phyloP scores from a whole-genome alignment of 1,140 invertebrate species.

The Atta cephalotes region DNA sequence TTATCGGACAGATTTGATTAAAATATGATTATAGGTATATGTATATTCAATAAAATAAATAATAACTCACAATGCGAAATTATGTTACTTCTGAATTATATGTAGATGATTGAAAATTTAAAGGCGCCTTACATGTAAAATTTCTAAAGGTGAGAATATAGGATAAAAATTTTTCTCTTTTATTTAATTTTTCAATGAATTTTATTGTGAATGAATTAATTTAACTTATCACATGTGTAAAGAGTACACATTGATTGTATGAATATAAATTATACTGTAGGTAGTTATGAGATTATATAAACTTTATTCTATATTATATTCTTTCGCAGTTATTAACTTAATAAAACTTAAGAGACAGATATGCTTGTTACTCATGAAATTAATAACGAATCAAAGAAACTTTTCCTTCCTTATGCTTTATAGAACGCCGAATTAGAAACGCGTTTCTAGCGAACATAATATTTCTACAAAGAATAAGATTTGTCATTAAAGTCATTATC shows the following conservation, averaged over 20 bases:
- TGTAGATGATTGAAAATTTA: background rate
- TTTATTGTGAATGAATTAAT: background rate
- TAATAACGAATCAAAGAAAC: slow-evolving; percentile 9
- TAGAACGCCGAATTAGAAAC: background rate
- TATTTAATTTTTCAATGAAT: slow-evolving; percentile 22
- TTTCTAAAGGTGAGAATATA: background rate
- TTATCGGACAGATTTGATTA: no score
- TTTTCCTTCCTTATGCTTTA: background rate
- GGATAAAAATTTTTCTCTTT: background rate
- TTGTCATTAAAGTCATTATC: background rate
- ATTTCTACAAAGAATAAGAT: background rate
- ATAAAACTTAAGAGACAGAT: background rate
- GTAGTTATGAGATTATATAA: background rate
- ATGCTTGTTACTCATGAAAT: background rate
- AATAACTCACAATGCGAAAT: background rate
- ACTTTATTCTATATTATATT: background rate
- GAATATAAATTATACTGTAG: slow-evolving; percentile 14
- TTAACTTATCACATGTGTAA: background rate
- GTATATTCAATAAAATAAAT: no score
- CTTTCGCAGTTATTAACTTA: slow-evolving; percentile 9
- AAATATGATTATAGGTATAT: no score
- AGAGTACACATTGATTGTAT: background rate
- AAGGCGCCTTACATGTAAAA: background rate
- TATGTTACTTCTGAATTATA: background rate
- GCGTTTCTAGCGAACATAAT: background rate